Evolutionary conservation across 2,797 vertebrate species (phyloP).

Genomic region (Spondyliosoma cantharus): DNA sequence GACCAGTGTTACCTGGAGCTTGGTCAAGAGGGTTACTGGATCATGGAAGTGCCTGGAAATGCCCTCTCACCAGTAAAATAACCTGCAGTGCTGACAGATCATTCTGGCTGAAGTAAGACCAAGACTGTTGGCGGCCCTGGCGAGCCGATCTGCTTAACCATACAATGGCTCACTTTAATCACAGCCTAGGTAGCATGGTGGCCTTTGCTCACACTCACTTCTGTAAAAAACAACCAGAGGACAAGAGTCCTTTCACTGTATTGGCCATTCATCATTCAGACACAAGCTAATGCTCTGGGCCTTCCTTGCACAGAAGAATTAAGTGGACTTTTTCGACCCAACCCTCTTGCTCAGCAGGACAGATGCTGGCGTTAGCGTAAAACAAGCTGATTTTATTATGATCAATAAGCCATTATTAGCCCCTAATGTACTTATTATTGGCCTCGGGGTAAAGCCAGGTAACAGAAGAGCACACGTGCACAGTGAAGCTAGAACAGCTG

Average conservation of each 20-base stretch:
- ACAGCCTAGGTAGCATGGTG: conserved; percentile 46
- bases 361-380: conserved; percentile 49
- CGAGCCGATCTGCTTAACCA: conserved; percentile 55
- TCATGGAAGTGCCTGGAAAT: too few relatives aligned
- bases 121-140: background rate
- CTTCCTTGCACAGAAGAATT: conserved; percentile 42
- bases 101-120: too few relatives aligned
- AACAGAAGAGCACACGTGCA: conserved; percentile 10
- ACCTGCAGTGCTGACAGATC: too few relatives aligned
- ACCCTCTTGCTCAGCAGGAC: conserved; percentile 62
- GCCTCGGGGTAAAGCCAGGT: conserved; percentile 31
- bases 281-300: conserved; percentile 63
- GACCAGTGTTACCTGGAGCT: too few relatives aligned
- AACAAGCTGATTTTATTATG: conserved; percentile 56
- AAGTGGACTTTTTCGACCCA: conserved; percentile 17
- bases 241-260: conserved; percentile 14
- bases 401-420: conserved; percentile 76
- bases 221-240: conserved; percentile 23
- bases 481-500: conserved; percentile 15
- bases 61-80: too few relatives aligned
- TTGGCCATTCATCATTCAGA: conserved; percentile 72
- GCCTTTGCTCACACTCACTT: conserved; percentile 37
- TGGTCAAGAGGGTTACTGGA: too few relatives aligned
- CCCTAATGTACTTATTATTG: conserved; percentile 62
- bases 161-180: conserved; percentile 61